A percentile compares a stretch with the other conserved stretches of the same genome.
phyloP scores from a whole-genome alignment of 2,888 invertebrate species.

The Lamellibrachia columna region DNA sequence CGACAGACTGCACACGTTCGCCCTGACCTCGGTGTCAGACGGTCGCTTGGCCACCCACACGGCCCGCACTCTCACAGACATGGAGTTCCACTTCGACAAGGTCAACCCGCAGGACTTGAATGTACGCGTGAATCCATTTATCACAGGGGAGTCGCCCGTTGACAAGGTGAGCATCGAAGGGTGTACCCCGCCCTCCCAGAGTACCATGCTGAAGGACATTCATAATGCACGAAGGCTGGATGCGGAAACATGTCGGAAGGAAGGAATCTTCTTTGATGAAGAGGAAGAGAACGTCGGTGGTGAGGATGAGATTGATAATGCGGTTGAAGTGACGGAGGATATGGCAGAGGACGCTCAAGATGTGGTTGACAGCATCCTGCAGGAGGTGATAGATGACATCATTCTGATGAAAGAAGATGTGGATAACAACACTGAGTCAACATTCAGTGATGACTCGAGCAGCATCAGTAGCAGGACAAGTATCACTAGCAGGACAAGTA shows the following conservation, averaged over 20 bases:
- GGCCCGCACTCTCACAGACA: slow-evolving; percentile 54
- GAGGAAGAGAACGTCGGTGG: slow-evolving; percentile 41
- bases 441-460: background rate
- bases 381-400: slow-evolving; percentile 71
- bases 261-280: slow-evolving; percentile 61
- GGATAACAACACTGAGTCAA: background rate
- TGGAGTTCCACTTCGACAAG: slow-evolving; percentile 69
- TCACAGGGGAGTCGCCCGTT: slow-evolving; percentile 57
- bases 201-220: slow-evolving; percentile 41
- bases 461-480: background rate
- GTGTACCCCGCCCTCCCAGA: slow-evolving; percentile 36
- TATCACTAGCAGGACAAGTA: background rate
- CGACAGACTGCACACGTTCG: slow-evolving; percentile 66
- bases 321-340: slow-evolving; percentile 26
- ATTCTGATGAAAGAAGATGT: background rate
- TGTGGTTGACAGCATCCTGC: slow-evolving; percentile 26
- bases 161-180: slow-evolving; percentile 58
- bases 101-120: slow-evolving; percentile 71
- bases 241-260: slow-evolving; percentile 58
- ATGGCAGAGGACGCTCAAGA: slow-evolving; percentile 28
- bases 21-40: slow-evolving; percentile 69
- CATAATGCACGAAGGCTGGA: slow-evolving; percentile 54
- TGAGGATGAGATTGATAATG: slow-evolving; percentile 38
- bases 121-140: slow-evolving; percentile 76
- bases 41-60: slow-evolving; percentile 50